phyloP scores from a whole-genome alignment of 2,797 vertebrate genomes.

The Ptychobarbus kaznakovi region DNA sequence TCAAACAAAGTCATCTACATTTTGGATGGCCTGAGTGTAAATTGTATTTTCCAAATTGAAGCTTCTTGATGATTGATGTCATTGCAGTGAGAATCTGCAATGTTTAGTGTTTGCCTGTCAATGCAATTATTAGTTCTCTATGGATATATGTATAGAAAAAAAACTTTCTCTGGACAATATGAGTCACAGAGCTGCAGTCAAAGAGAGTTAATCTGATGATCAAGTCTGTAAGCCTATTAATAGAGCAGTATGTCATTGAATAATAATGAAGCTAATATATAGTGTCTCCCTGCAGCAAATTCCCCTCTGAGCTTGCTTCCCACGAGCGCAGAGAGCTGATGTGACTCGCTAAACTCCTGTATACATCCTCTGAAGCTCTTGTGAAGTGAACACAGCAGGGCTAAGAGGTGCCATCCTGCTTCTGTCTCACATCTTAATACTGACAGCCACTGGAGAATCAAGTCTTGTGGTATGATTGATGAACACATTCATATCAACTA shows the following conservation, averaged over 20 bases:
- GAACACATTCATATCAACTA: background rate
- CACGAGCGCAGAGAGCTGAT: background rate
- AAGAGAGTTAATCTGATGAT: slow-evolving; percentile 9
- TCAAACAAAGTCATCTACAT: background rate
- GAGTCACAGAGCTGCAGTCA: slow-evolving; percentile 1
- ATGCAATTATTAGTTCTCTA: background rate
- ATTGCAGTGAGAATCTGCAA: background rate
- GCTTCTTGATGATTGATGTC: background rate
- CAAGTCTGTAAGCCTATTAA: slow-evolving; percentile 9
- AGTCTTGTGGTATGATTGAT: background rate
- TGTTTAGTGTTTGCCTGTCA: background rate
- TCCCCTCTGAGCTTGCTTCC: background rate
- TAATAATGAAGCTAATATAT: slow-evolving; percentile 33
- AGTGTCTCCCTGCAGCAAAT: slow-evolving; percentile 14
- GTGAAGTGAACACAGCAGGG: slow-evolving; percentile 28
- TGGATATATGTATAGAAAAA: background rate
- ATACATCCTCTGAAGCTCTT: slow-evolving; percentile 8
- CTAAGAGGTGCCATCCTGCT: slow-evolving; percentile 22
- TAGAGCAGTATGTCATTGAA: slow-evolving; percentile 10
- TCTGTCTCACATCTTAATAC: background rate
- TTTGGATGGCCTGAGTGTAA: background rate
- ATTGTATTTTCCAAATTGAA: background rate
- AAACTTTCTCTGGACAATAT: background rate
- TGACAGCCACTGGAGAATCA: background rate
- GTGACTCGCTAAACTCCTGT: slow-evolving; percentile 2